Evolutionary conservation across 2,888 invertebrate genomes (phyloP), one percentile per base, ranked within the genome.

Genomic region (Drosophila robusta): DNA sequence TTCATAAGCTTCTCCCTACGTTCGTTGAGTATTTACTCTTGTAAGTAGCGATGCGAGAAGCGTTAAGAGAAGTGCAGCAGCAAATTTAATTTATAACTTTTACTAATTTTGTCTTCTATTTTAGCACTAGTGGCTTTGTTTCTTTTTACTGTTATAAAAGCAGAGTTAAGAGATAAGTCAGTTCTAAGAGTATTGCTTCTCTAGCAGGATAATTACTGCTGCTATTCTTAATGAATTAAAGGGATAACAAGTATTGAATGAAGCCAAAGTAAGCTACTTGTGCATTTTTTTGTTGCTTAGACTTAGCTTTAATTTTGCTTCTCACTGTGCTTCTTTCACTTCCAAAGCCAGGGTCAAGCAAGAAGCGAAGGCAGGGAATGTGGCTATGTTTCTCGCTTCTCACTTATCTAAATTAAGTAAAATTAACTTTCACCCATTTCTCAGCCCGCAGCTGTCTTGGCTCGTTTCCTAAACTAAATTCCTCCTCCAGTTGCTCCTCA

Each of bases 401-500:
- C 9, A 11, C 18, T 26, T 4, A 11, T 39, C 11, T 29, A 29
- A 29, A 14, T 14, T 38, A 14, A 14, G 38, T 14, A 14, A 38
- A 38, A 7, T 38, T 29, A 47, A 36, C 3, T 41, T 12, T 16
- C 14, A 24, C 7, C 39, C 39, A n/a, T 16, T 26, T 18, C 18
- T 44, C 9, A 14, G 45, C 34, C 34, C 46, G 5, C 34, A 55
- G 24, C 29, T 42, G 18, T 9, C 38, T 32, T 67, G 51, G 36
- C 52, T 11, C 38, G 44, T 9, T 61, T 14, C 26, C 38, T 52
- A 72, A 2, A 55, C 73, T 68, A 68, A 51, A 11, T 16, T 11
- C n/a, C 24, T 12, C 3, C 11, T 11, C 34, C 34, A 34, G 4
- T 34, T 18, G 14, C 12, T 9, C 24, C 8, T 24, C 1, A 16